These are phyloP conservation scores for Melitaea athalia DNA, from an alignment of 2,888 invertebrate species.

Conservation along the genomic window DNA sequence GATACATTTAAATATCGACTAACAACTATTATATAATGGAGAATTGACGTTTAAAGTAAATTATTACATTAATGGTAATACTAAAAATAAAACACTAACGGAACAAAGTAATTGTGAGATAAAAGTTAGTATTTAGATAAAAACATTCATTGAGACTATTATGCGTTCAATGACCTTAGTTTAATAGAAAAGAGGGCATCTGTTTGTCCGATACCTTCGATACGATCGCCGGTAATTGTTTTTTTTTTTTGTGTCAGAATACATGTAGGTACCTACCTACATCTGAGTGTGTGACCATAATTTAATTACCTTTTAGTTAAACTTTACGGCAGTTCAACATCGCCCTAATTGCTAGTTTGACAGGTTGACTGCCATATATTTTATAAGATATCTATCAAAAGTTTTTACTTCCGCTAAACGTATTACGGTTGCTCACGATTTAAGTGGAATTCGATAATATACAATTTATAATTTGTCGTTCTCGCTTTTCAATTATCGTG, in stretches of 20 bases:
- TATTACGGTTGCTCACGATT: conserved; percentile 18
- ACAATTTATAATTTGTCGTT: conserved; percentile 4
- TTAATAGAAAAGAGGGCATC: background rate
- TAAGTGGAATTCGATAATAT: conserved; percentile 16
- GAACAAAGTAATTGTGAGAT: too few species aligned
- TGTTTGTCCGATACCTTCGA: background rate
- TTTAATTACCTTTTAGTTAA: conserved; percentile 34
- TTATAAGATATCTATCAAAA: conserved; percentile 37
- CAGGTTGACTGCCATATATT: conserved; percentile 29
- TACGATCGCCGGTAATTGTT: background rate
- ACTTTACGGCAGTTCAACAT: conserved; percentile 30
- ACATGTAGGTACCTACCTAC: too few species aligned
- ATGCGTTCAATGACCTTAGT: background rate
- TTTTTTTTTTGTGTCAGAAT: conserved; percentile 1
- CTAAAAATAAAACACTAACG: too few species aligned
- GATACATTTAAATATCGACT: too few species aligned
- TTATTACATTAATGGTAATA: too few species aligned
- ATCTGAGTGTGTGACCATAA: conserved; percentile 25
- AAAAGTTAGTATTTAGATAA: background rate
- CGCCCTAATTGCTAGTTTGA: conserved; percentile 38
- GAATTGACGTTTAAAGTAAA: too few species aligned
- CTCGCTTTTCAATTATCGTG: conserved; percentile 1
- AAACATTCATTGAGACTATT: background rate
- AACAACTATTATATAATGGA: too few species aligned
- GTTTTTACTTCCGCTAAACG: conserved; percentile 38